These are phyloP conservation scores for Crotalus tigris DNA, from an alignment of 2,113 vertebrate species.

Conservation along the genomic window DNA sequence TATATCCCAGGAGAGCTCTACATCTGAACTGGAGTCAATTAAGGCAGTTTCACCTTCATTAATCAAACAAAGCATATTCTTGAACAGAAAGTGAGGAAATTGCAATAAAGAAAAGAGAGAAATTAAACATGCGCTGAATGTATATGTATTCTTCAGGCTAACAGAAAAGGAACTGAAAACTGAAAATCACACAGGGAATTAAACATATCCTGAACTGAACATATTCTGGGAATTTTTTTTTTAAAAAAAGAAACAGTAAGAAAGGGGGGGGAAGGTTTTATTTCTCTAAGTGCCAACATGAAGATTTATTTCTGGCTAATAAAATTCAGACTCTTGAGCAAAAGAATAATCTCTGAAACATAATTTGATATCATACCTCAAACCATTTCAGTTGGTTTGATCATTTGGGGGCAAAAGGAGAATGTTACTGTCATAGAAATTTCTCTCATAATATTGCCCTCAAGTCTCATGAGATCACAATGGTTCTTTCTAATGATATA, in stretches of 20 bases:
- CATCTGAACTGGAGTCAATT: slow-evolving; percentile 18
- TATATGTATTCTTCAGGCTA: slow-evolving; percentile 1
- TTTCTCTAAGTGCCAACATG: neutral
- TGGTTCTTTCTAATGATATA: slow-evolving; percentile 8
- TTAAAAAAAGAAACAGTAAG: neutral
- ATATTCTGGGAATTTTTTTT: neutral
- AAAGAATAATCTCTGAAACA: slow-evolving; percentile 4
- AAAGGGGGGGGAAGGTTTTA: neutral
- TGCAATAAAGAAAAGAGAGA: neutral
- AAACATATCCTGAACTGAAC: neutral
- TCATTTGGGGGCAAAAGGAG: neutral
- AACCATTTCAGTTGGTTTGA: slow-evolving; percentile 12
- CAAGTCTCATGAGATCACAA: neutral
- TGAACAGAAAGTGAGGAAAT: slow-evolving; percentile 10
- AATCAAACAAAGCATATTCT: neutral
- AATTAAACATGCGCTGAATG: slow-evolving; percentile 21
- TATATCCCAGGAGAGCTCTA: neutral
- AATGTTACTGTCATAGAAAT: slow-evolving; percentile 15
- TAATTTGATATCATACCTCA: slow-evolving; percentile 14
- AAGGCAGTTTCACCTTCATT: neutral
- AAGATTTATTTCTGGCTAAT: slow-evolving; percentile 10
- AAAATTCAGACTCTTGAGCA: neutral
- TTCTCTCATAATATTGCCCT: slow-evolving; percentile 7
- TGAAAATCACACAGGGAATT: neutral
- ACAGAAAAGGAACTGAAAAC: neutral